phyloP scores from a whole-genome alignment of 2,113 vertebrate genomes.

The Leptocoma aspasia region DNA sequence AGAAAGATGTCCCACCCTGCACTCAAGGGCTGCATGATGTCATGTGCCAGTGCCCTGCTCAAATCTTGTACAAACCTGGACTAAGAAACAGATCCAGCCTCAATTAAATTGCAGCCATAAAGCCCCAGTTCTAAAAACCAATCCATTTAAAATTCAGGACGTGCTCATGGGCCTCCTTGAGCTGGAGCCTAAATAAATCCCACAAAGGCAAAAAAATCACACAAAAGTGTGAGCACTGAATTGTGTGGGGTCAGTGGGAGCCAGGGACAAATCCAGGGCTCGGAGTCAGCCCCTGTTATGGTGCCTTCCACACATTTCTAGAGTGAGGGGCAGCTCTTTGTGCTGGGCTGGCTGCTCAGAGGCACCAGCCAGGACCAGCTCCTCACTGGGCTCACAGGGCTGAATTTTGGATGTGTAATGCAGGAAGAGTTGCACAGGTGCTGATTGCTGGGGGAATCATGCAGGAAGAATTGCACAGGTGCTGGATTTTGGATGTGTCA shows the following conservation, averaged over 20 bases:
- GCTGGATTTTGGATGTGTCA: neutral
- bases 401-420: too few species aligned
- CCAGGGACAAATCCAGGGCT: neutral
- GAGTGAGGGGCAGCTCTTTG: neutral
- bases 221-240: neutral
- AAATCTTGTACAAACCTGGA: neutral
- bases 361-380: neutral
- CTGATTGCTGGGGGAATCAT: rapidly evolving
- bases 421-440: neutral
- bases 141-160: neutral
- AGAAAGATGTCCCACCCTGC: neutral
- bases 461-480: neutral
- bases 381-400: neutral
- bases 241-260: neutral
- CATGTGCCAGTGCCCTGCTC: neutral
- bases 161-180: neutral
- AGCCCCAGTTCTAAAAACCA: neutral
- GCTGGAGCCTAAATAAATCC: neutral
- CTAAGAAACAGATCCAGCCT: neutral
- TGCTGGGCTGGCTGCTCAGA: neutral
- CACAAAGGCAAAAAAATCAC: neutral
- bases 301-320: neutral
- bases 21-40: neutral
- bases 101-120: neutral
- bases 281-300: neutral